phyloP scores from a whole-genome alignment of 2,888 invertebrate genomes.

The Actias luna region DNA sequence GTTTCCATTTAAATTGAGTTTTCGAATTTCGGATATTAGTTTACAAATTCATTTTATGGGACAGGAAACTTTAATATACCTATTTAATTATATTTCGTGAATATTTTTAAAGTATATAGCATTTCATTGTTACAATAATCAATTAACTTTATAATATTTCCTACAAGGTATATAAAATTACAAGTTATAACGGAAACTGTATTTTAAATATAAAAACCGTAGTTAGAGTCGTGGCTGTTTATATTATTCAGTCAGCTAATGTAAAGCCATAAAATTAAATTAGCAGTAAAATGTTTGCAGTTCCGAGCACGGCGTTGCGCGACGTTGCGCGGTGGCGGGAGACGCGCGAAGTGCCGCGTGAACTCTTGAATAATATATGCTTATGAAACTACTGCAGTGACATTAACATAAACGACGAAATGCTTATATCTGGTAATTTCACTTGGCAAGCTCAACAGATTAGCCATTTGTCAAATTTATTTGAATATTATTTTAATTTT shows the following conservation, averaged over 20 bases:
- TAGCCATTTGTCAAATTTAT: slow-evolving; percentile 27
- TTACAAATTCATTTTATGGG: neutral
- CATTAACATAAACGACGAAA: slow-evolving; percentile 29
- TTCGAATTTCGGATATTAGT: too few relatives aligned
- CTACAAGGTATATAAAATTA: neutral
- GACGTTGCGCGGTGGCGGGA: neutral
- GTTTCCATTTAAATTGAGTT: too few relatives aligned
- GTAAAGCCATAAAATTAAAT: slow-evolving; percentile 13
- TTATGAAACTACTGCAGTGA: slow-evolving; percentile 12
- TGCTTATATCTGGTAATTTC: slow-evolving; percentile 42
- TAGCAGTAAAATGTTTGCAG: slow-evolving; percentile 11
- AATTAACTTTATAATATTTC: neutral
- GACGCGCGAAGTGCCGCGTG: slow-evolving; percentile 8
- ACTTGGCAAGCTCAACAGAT: slow-evolving; percentile 31
- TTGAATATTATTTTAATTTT: slow-evolving; percentile 17
- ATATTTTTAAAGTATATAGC: too few relatives aligned
- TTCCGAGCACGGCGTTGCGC: neutral
- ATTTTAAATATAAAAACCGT: slow-evolving; percentile 3
- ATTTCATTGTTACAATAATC: too few relatives aligned
- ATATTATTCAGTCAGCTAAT: slow-evolving; percentile 11
- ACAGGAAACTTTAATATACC: neutral
- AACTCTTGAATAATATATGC: slow-evolving; percentile 13
- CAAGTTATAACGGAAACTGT: neutral
- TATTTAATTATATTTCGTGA: neutral
- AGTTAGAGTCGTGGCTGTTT: slow-evolving; percentile 8